Conservation (phyloP, 2,888 invertebrate genomes). For the Ischnura elegans region DNA sequence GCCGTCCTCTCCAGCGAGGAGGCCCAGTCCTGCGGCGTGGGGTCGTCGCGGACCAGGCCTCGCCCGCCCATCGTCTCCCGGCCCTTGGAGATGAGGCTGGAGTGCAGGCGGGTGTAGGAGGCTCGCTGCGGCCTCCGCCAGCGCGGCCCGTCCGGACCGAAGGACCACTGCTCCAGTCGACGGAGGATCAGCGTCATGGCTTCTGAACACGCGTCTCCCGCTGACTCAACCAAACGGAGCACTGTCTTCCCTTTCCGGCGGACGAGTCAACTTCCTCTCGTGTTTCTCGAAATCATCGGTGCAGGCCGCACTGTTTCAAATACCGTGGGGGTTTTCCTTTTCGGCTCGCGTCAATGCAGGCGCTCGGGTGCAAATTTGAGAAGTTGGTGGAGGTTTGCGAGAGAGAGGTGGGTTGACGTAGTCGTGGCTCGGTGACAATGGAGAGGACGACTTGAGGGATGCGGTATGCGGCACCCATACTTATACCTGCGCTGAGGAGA, state of each 20-base stretch:
- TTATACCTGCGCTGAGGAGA: neutral
- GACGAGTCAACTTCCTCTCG: neutral
- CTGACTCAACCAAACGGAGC: neutral
- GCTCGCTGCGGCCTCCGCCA: neutral
- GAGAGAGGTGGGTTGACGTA: neutral
- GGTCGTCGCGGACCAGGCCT: slow-evolving; percentile 24
- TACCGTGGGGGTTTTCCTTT: neutral
- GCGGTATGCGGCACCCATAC: slow-evolving; percentile 1
- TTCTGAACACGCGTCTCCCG: no score
- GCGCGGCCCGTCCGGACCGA: neutral
- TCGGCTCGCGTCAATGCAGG: neutral
- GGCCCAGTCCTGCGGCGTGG: neutral
- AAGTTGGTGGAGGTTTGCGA: neutral
- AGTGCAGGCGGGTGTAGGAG: slow-evolving; percentile 47
- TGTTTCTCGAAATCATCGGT: neutral
- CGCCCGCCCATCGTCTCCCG: slow-evolving; percentile 58
- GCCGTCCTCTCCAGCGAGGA: neutral
- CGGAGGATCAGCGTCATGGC: slow-evolving; percentile 52
- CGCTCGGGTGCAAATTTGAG: neutral
- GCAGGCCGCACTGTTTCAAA: neutral
- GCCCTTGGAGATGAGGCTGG: slow-evolving; percentile 42
- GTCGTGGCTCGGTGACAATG: neutral
- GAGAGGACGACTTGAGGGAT: neutral
- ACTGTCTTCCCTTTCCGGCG: neutral
- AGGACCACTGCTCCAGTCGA: slow-evolving; percentile 41